Evolutionary conservation across 2,113 vertebrate genomes (phyloP), one percentile per base, ranked within the genome.

Genomic region (Cisticola juncidis): DNA sequence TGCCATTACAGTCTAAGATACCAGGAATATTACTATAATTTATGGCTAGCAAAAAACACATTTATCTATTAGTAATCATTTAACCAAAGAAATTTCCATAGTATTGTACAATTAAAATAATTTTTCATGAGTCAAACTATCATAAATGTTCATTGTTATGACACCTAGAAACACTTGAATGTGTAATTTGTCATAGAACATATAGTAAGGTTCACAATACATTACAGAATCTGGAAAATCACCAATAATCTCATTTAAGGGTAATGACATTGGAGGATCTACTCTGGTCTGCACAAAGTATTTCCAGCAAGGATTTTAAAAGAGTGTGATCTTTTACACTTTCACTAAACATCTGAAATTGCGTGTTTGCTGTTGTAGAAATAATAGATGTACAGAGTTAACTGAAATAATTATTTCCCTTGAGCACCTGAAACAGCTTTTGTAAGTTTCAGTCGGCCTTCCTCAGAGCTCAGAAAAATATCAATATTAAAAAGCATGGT

Each of bases 111-210:
- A 93, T 92, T 93, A 94, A 50, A 95, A 85, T 48, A 1, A 90
- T 86, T 72, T 81, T 72, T 93, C 36, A 69, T 82, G 58, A 96
- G 66, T 56, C 84, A 95, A 97, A 92, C 28, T 14, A 91, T 81
- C 82, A 91, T 78, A 96, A 95, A 95, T 92, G 29, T 38, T 94
- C 81, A 82, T 77, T 92, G 86, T 92, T 94, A 92, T 90, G 93
- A 95, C 83, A 95, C 57, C 56, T 87, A 91, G 68, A 95, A 87
- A 91, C 35, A 86, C 26, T 5, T 61, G 61, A 85, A 77, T 92
- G 68, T 81, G 54, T 87, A 92, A 95, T 92, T 86, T 82, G 79
- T 76, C 74, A 93, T 18, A 70, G 35, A 96, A 95, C 24, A 61
- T 29, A 83, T 71, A 95, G 80, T 84, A 50, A 62, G 33, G 28